Evolutionary conservation across 2,113 vertebrate genomes (phyloP).

Genomic region (Hylia prasina): DNA sequence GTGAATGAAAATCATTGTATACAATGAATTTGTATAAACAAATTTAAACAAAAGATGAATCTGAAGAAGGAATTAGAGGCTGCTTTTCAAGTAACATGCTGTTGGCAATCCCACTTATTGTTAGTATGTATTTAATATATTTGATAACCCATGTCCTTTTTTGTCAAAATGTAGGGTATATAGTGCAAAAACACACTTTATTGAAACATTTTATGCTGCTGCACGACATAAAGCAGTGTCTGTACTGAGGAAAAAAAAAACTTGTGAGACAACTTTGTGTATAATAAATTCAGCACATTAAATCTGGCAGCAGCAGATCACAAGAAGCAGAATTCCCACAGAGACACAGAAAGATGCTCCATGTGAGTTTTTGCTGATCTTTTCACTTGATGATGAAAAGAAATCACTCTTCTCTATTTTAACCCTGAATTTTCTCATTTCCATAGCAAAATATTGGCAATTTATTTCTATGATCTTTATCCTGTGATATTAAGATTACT

Average conservation of each 20-base stretch:
- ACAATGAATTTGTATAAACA: too few relatives aligned
- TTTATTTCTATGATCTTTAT: conserved; percentile 35
- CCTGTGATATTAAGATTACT: conserved; percentile 35
- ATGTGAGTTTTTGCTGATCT: conserved; percentile 53
- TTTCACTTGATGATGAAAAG: conserved; percentile 42
- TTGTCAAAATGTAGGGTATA: not conserved
- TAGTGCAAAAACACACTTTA: not conserved
- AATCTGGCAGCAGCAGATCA: conserved; percentile 48
- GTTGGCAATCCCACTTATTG: not conserved
- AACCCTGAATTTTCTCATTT: conserved; percentile 54
- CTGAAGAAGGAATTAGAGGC: not conserved
- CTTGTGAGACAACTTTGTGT: not conserved
- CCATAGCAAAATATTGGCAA: conserved; percentile 54
- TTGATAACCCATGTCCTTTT: not conserved
- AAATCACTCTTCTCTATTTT: not conserved
- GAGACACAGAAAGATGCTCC: conserved; percentile 44
- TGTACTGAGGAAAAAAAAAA: not conserved
- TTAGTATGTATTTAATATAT: not conserved
- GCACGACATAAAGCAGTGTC: not conserved
- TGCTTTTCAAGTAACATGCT: not conserved
- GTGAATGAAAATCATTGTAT: not conserved
- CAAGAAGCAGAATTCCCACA: conserved; percentile 56
- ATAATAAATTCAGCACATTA: conserved; percentile 59
- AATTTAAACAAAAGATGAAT: not conserved
- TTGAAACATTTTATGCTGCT: not conserved